Evolutionary conservation across 2,888 invertebrate genomes (phyloP).

Genomic region (Bugulina stolonifera): DNA sequence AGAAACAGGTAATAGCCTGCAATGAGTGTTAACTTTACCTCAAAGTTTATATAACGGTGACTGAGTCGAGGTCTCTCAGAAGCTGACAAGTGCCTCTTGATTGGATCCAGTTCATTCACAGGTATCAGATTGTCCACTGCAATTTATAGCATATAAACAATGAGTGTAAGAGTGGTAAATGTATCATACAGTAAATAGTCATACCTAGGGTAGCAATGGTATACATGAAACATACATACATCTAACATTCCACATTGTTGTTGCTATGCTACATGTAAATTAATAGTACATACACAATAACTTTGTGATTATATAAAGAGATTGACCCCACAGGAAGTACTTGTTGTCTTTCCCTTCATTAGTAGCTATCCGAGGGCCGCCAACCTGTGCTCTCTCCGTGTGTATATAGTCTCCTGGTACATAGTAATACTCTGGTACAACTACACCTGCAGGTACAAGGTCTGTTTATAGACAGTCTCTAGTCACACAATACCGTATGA

Average conservation of each 20-base stretch:
- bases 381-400: conserved; percentile 66
- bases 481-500: too few relatives aligned
- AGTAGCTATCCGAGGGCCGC: conserved; percentile 63
- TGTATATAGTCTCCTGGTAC: conserved; percentile 70
- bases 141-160: background rate
- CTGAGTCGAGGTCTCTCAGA: conserved; percentile 86
- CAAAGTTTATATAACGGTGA: conserved; percentile 93
- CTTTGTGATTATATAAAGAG: conserved; percentile 88
- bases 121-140: conserved; percentile 77
- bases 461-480: too few relatives aligned
- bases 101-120: conserved; percentile 91
- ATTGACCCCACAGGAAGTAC: conserved; percentile 89
- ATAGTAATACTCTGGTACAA: conserved; percentile 90
- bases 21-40: conserved; percentile 60
- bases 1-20: background rate
- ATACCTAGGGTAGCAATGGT: background rate
- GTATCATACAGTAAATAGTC: background rate
- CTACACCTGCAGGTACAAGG: conserved; percentile 80
- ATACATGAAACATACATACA: background rate
- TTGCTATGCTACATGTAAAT: background rate
- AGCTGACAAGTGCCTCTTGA: conserved; percentile 87
- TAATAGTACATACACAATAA: conserved; percentile 59
- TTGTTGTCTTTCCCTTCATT: conserved; percentile 54
- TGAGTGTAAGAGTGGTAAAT: background rate
- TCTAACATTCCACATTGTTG: background rate